Conservation (phyloP, 2,113 vertebrate species). For the Erinaceus europaeus region DNA sequence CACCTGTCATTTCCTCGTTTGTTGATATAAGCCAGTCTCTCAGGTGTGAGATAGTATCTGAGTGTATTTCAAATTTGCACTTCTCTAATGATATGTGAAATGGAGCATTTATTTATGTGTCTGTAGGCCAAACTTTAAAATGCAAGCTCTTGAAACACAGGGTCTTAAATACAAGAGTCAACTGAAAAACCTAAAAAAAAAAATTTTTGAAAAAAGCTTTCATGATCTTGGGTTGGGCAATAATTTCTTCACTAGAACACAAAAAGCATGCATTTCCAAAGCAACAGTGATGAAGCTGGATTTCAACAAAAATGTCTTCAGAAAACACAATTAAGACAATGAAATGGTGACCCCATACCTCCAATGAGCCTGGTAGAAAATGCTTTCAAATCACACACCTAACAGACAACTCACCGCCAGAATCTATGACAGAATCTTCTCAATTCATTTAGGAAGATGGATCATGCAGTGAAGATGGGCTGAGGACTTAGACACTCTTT, state of each 20-base stretch:
- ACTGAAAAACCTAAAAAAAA: not conserved
- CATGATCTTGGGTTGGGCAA: not conserved
- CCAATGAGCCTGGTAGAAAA: not conserved
- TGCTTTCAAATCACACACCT: not conserved
- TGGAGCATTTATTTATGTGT: not conserved
- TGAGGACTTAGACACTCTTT: too few relatives aligned
- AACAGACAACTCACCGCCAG: not conserved
- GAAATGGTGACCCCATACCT: not conserved
- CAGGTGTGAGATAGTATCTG: too few relatives aligned
- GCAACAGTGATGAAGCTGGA: not conserved
- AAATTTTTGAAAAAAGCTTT: not conserved
- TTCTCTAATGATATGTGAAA: too few relatives aligned
- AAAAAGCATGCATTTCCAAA: not conserved
- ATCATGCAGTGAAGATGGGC: too few relatives aligned
- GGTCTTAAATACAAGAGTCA: not conserved
- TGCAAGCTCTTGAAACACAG: too few relatives aligned
- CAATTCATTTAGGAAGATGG: not conserved
- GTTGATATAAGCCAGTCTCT: too few relatives aligned
- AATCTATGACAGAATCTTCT: not conserved
- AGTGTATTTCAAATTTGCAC: too few relatives aligned
- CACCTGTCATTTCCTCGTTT: too few relatives aligned
- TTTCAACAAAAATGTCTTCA: constrained; percentile 13
- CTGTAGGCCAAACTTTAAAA: too few relatives aligned
- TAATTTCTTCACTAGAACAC: not conserved
- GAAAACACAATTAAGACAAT: not conserved